These are phyloP conservation scores for Deilephila porcellus DNA, from an alignment of 2,888 invertebrate genomes.

Conservation along the genomic window DNA sequence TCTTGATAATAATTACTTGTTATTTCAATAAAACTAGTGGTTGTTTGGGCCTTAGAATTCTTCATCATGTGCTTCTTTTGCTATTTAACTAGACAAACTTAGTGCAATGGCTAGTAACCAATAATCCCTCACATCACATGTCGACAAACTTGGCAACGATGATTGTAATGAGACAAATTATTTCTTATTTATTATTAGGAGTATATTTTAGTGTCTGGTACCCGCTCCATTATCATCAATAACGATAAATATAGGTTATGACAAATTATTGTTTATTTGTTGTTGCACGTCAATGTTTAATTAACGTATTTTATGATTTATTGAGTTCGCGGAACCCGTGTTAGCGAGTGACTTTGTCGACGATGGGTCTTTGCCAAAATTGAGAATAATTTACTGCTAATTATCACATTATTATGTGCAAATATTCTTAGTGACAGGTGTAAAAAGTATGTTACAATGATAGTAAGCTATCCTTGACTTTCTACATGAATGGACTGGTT, in stretches of 20 bases:
- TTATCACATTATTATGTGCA: slow-evolving; percentile 1
- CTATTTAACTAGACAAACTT: too few species aligned
- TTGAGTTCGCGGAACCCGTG: background rate
- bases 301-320: slow-evolving; percentile 11
- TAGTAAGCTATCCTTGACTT: background rate
- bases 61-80: too few species aligned
- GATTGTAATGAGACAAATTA: slow-evolving; percentile 20
- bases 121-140: background rate
- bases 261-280: slow-evolving; percentile 22
- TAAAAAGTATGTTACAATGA: background rate
- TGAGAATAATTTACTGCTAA: background rate
- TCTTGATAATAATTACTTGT: too few species aligned
- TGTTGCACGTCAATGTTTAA: background rate
- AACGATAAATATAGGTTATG: slow-evolving; percentile 18
- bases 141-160: slow-evolving; percentile 18
- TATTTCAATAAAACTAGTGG: too few species aligned
- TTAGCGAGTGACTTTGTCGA: background rate
- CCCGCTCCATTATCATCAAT: slow-evolving; percentile 10
- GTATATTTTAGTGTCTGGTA: slow-evolving; percentile 12
- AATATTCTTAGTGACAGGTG: background rate
- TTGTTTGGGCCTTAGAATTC: too few species aligned
- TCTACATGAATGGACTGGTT: too few species aligned
- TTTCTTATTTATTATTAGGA: slow-evolving; percentile 17
- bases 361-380: background rate
- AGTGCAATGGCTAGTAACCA: background rate